Conservation (phyloP, 1,140 invertebrate species). For the Danaus melanippus region DNA sequence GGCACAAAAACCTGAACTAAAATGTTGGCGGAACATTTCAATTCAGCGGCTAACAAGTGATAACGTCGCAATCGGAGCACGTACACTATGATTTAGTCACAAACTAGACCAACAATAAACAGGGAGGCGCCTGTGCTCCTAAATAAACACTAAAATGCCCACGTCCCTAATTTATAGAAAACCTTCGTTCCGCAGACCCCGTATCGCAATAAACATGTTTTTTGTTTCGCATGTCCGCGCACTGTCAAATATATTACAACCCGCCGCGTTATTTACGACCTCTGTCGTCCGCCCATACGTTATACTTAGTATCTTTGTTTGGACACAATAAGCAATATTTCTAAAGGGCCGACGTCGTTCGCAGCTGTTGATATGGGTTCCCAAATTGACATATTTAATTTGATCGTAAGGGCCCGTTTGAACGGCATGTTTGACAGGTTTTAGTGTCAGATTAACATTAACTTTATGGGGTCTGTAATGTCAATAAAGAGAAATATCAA, state of each 20-base stretch:
- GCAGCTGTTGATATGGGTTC: constrained; percentile 71
- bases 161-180: constrained; percentile 56
- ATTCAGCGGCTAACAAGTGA: constrained; percentile 28
- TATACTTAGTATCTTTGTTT: constrained; percentile 73
- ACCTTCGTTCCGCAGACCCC: constrained; percentile 33
- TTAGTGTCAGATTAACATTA: constrained; percentile 69
- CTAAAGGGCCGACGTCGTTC: constrained; percentile 67
- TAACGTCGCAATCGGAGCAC: constrained; percentile 25
- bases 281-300: constrained; percentile 70
- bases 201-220: constrained; percentile 69
- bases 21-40: constrained; percentile 22
- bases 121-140: constrained; percentile 30
- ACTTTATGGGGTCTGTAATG: constrained; percentile 56
- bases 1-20: constrained; percentile 5
- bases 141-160: constrained; percentile 53
- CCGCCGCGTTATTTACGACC: constrained; percentile 68
- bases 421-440: constrained; percentile 65
- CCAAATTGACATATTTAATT: constrained; percentile 73
- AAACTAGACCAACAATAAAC: constrained; percentile 27
- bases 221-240: constrained; percentile 70
- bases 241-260: constrained; percentile 72
- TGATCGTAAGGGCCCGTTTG: constrained; percentile 59
- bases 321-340: constrained; percentile 73
- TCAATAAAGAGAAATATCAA: constrained; percentile 51
- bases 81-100: constrained; percentile 31